These are phyloP conservation scores for Enteromius radiatus DNA, from an alignment of 2,797 vertebrate genomes.

Conservation along the genomic window DNA sequence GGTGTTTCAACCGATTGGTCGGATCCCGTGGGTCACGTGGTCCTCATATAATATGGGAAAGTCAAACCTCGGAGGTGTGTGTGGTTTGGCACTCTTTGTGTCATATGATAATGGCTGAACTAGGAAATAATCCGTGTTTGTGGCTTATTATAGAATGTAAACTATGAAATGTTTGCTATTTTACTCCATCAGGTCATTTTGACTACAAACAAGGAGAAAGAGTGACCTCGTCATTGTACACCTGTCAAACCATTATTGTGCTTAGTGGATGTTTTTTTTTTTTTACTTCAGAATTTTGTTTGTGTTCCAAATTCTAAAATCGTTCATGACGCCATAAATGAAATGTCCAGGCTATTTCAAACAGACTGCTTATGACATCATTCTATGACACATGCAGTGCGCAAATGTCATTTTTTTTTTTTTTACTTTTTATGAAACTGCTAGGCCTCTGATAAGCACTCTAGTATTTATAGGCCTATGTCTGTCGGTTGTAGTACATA, in stretches of 20 bases:
- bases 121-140: neutral
- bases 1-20: conserved; percentile 74
- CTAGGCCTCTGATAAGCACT: conserved; percentile 17
- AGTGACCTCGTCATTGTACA: conserved; percentile 1
- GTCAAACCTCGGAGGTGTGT: conserved; percentile 53
- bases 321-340: neutral
- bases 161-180: neutral
- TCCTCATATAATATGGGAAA: conserved; percentile 64
- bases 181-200: no score
- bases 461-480: neutral
- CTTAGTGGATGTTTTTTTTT: neutral
- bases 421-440: conserved; percentile 3
- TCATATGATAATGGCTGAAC: neutral
- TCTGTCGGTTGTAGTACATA: neutral
- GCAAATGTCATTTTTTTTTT: neutral
- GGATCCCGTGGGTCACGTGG: conserved; percentile 75
- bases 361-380: conserved; percentile 30
- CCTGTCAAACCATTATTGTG: conserved; percentile 14
- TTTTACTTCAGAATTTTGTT: neutral
- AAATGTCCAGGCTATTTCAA: conserved; percentile 3
- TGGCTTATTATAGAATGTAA: neutral
- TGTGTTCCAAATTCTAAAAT: neutral
- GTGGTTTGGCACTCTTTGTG: conserved; percentile 29
- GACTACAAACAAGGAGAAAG: neutral
- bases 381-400: conserved; percentile 11